Conservation (phyloP, 2,797 vertebrate genomes). For the Pipistrellus kuhlii region DNA sequence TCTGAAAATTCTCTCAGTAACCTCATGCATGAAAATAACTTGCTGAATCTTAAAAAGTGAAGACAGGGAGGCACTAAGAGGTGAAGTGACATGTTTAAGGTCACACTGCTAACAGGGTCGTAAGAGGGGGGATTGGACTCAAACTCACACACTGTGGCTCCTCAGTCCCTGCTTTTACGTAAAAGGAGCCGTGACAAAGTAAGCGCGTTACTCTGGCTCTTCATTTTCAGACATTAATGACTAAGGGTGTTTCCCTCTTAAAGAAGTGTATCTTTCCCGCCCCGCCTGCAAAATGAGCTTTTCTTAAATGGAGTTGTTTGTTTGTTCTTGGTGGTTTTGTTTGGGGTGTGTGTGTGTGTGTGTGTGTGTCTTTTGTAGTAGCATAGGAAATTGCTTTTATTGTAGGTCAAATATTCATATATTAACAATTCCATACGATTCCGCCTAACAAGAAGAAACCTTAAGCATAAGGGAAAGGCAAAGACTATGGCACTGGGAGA, state of each 20-base stretch:
- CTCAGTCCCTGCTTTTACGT: not conserved
- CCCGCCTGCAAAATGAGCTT: not conserved
- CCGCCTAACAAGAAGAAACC: not conserved
- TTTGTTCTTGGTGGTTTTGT: not conserved
- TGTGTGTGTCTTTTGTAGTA: not conserved
- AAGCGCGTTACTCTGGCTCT: not conserved
- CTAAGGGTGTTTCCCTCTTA: not conserved
- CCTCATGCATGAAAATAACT: not conserved
- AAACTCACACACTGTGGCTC: not conserved
- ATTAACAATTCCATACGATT: not conserved
- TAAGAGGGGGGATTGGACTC: not conserved
- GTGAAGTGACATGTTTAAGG: not conserved
- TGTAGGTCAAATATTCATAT: not conserved
- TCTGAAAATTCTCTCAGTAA: not conserved
- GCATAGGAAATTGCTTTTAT: not conserved
- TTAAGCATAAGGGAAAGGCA: not conserved
- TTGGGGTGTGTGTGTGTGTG: too few species aligned
- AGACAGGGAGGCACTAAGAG: not conserved
- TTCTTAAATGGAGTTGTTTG: not conserved
- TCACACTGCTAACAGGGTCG: not conserved
- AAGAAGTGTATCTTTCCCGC: not conserved
- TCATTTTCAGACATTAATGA: slow-evolving; percentile 12
- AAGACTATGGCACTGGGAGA: not conserved
- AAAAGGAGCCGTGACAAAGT: not conserved
- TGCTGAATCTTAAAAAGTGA: not conserved